These are phyloP conservation scores for Luidia sarsii DNA, from an alignment of 53 echinoderm and acorn worm genomes.

Conservation along the genomic window DNA sequence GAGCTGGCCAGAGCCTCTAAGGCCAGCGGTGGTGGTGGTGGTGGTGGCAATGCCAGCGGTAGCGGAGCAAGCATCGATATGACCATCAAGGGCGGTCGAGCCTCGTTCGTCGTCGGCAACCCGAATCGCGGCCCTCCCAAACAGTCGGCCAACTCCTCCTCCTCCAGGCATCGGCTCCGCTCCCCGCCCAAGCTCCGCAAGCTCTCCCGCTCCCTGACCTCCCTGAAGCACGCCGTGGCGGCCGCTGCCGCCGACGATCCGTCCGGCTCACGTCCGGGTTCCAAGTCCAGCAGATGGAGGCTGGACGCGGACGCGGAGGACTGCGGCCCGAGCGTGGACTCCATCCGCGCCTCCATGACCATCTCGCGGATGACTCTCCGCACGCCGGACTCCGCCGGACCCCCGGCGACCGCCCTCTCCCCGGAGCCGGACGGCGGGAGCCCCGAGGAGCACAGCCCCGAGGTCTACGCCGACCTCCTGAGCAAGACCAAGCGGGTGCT, in stretches of 20 bases:
- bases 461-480: slow-evolving; percentile 70
- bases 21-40: background rate
- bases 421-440: slow-evolving; percentile 24
- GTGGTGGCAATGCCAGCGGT: slow-evolving; percentile 4
- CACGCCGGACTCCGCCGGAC: slow-evolving; percentile 38
- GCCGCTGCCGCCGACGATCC: slow-evolving; percentile 19
- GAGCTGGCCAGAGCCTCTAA: background rate
- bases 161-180: slow-evolving; percentile 23
- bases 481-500: slow-evolving; percentile 81
- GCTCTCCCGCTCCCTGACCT: slow-evolving; percentile 74
- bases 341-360: slow-evolving; percentile 77
- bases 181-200: slow-evolving; percentile 73
- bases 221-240: slow-evolving; percentile 21
- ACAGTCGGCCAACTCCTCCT: slow-evolving; percentile 58
- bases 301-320: slow-evolving; percentile 9
- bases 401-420: background rate
- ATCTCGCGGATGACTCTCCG: slow-evolving; percentile 82
- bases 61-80: slow-evolving; percentile 17
- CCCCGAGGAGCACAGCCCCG: slow-evolving; percentile 71
- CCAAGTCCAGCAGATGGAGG: slow-evolving; percentile 30
- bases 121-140: slow-evolving; percentile 61
- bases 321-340: slow-evolving; percentile 43
- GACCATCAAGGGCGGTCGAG: slow-evolving; percentile 36
- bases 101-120: slow-evolving; percentile 25
- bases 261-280: slow-evolving; percentile 28